Conservation (phyloP, 2,888 invertebrate species). For the Latheticus oryzae region DNA sequence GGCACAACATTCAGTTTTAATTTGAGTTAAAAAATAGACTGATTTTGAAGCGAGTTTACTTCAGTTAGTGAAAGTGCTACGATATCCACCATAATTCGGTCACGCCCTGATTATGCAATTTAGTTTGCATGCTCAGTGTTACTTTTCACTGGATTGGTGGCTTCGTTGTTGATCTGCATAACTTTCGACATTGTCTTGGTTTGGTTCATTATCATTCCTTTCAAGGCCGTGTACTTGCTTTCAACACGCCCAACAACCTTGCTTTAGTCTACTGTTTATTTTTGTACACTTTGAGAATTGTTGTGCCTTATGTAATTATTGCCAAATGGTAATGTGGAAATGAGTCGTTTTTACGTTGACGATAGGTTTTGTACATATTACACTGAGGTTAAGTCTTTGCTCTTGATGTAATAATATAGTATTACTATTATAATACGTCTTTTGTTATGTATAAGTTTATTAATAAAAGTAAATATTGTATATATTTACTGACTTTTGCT, state of each 20-base stretch:
- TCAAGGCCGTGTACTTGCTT: slow-evolving; percentile 42
- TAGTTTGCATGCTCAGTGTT: slow-evolving; percentile 51
- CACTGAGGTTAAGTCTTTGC: slow-evolving; percentile 28
- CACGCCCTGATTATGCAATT: slow-evolving; percentile 55
- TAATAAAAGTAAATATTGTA: slow-evolving; percentile 40
- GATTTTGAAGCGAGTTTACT: slow-evolving; percentile 25
- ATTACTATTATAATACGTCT: slow-evolving; percentile 40
- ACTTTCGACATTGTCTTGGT: slow-evolving; percentile 42
- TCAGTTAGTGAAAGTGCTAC: slow-evolving; percentile 54
- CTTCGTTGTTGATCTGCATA: slow-evolving; percentile 43
- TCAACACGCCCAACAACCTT: slow-evolving; percentile 27
- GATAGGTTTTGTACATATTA: slow-evolving; percentile 39
- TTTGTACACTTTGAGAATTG: slow-evolving; percentile 11
- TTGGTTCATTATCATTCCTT: slow-evolving; percentile 45
- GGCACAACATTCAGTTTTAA: slow-evolving; percentile 75
- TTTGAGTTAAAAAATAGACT: slow-evolving; percentile 45
- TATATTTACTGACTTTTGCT: slow-evolving; percentile 26
- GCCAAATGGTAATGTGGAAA: slow-evolving; percentile 40
- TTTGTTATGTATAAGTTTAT: slow-evolving; percentile 39
- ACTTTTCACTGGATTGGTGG: slow-evolving; percentile 46
- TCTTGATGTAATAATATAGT: slow-evolving; percentile 32
- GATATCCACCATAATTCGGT: slow-evolving; percentile 44
- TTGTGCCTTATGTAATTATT: slow-evolving; percentile 44
- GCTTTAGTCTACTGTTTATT: too few species aligned
- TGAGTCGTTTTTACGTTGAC: slow-evolving; percentile 14